Percentiles rank a stretch among this genome's conserved stretches.
These are phyloP conservation scores for Psittacara wagleri DNA, from an alignment of 2,113 vertebrate species.

Conservation along the genomic window DNA sequence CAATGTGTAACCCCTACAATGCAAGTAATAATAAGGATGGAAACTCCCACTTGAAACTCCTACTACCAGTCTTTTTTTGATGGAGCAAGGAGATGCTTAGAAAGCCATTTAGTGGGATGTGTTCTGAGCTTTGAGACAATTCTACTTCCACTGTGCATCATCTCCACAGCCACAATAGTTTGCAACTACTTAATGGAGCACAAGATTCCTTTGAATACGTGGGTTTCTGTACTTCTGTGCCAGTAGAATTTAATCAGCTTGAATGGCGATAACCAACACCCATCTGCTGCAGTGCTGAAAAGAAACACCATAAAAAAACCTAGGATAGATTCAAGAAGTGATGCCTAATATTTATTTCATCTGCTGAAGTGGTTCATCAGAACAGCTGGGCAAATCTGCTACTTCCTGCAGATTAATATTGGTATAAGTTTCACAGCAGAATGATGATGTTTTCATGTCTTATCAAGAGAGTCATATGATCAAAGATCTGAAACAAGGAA, in stretches of 20 bases:
- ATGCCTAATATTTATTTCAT: neutral
- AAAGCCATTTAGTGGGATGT: neutral
- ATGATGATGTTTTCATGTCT: neutral
- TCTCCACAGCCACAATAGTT: neutral
- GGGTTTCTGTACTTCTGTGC: neutral
- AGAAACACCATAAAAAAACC: neutral
- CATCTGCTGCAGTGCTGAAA: neutral
- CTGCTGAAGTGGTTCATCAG: neutral
- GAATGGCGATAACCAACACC: neutral
- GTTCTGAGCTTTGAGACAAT: neutral
- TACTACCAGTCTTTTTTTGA: neutral
- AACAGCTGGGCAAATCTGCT: neutral
- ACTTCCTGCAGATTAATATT: neutral
- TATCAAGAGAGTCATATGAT: neutral
- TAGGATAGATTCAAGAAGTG: neutral
- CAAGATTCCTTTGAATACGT: neutral
- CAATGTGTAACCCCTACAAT: neutral
- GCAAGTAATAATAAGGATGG: neutral
- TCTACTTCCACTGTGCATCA: neutral
- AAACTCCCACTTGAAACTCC: conserved; percentile 9
- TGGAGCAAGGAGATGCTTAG: neutral
- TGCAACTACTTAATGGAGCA: neutral
- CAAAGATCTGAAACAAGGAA: neutral
- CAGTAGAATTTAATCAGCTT: neutral
- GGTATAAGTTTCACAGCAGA: neutral